Evolutionary conservation across 1,140 invertebrate species (phyloP).

Genomic region (Rhizoglyphus robini): DNA sequence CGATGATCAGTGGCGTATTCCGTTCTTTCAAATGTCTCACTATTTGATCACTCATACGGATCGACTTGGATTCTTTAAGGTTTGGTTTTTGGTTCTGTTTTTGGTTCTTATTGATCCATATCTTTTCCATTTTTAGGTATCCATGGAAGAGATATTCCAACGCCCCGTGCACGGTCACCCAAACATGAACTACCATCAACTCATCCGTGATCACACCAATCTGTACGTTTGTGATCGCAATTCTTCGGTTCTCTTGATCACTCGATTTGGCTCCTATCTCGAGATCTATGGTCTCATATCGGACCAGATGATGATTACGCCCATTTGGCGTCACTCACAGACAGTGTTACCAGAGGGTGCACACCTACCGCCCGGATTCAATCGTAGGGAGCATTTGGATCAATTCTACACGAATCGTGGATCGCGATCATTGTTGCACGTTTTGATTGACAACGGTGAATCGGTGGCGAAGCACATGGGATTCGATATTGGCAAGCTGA

Average conservation of each 20-base stretch:
- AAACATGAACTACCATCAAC: background rate
- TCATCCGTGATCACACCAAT: background rate
- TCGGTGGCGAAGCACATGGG: background rate
- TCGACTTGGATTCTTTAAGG: background rate
- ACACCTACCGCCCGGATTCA: background rate
- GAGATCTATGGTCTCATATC: background rate
- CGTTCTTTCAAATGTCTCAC: background rate
- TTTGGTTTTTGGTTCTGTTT: background rate
- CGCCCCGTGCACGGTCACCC: background rate
- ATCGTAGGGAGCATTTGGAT: background rate
- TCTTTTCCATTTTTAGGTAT: background rate
- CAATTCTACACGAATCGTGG: background rate
- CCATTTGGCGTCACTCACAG: background rate
- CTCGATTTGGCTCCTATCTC: background rate
- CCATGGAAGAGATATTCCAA: background rate
- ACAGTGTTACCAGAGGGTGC: background rate
- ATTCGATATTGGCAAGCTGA: background rate
- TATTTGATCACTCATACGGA: background rate
- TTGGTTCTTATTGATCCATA: too few relatives aligned
- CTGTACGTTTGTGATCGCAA: background rate
- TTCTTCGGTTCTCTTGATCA: slow-evolving; percentile 5
- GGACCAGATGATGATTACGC: background rate
- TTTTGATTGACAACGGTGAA: background rate
- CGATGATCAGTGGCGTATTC: background rate
- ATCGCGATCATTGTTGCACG: background rate